These are phyloP conservation scores for Bilobella aurantiaca DNA, from an alignment of 1,140 invertebrate species.

Conservation along the genomic window DNA sequence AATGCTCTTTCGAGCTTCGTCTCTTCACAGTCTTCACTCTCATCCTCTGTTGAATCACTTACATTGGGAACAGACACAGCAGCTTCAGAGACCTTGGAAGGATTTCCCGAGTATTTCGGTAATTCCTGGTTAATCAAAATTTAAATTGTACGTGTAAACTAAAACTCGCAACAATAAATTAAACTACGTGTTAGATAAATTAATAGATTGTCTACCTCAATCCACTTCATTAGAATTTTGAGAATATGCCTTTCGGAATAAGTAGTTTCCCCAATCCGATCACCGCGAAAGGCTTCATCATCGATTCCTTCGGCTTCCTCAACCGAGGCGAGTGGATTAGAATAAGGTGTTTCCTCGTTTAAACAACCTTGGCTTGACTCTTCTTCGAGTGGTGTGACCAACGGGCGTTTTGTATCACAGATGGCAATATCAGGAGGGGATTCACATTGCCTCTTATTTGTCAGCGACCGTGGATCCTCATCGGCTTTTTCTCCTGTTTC, in stretches of 20 bases:
- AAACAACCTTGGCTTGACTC: background rate
- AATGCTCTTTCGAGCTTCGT: slow-evolving; percentile 14
- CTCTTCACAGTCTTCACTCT: slow-evolving; percentile 7
- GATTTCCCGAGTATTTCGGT: slow-evolving; percentile 12
- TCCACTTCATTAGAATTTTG: slow-evolving; percentile 30
- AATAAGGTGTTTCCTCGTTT: slow-evolving; percentile 9
- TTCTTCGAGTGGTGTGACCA: background rate
- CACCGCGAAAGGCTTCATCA: slow-evolving; percentile 23
- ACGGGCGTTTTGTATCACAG: background rate
- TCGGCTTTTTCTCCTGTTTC: background rate
- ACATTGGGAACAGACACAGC: background rate
- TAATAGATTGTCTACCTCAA: slow-evolving; percentile 17
- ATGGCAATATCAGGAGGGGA: background rate
- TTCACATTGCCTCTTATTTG: background rate
- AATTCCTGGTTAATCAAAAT: slow-evolving; percentile 18
- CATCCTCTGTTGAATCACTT: background rate
- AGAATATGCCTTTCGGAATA: slow-evolving; percentile 32
- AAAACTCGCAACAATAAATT: background rate
- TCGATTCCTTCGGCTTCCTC: slow-evolving; percentile 8
- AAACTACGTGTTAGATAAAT: background rate
- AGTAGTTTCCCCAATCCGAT: slow-evolving; percentile 28
- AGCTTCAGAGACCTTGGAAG: background rate
- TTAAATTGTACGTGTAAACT: background rate
- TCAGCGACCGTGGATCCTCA: background rate
- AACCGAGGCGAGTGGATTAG: background rate